Conservation (phyloP, 1,140 invertebrate species). For the Drosophila ananassae region DNA sequence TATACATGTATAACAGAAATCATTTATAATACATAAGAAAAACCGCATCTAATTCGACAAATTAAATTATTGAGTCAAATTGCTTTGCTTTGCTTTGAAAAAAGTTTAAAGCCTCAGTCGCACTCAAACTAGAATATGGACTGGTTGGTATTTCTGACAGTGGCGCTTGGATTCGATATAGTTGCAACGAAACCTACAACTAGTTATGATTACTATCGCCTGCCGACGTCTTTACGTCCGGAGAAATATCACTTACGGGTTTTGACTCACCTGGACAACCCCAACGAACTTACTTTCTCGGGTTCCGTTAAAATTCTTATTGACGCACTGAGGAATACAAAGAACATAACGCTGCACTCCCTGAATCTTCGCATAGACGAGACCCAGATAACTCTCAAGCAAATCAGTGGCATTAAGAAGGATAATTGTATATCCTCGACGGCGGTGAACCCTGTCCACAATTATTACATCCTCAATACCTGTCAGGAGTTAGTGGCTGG, state of each 20-base stretch:
- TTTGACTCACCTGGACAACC: not conserved
- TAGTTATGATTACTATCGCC: not conserved
- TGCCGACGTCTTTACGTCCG: not conserved
- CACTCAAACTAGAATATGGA: not conserved
- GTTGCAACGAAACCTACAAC: not conserved
- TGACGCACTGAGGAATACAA: constrained; percentile 85
- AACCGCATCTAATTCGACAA: too few species aligned
- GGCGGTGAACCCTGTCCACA: constrained; percentile 85
- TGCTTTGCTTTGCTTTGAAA: not conserved
- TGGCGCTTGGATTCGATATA: not conserved
- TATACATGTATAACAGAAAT: too few species aligned
- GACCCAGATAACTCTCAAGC: constrained; percentile 74
- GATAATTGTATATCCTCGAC: constrained; percentile 63
- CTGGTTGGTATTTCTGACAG: not conserved
- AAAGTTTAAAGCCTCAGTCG: not conserved
- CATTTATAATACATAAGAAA: too few species aligned
- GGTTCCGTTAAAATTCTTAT: constrained; percentile 87
- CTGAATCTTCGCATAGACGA: constrained; percentile 86
- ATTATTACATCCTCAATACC: constrained; percentile 88
- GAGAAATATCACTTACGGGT: not conserved
- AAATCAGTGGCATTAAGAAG: constrained; percentile 56
- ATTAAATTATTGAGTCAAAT: too few species aligned
- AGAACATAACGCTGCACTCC: constrained; percentile 89
- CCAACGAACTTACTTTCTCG: constrained; percentile 87
- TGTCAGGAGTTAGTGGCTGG: constrained; percentile 84